Base-by-base conservation (phyloP, 2,113 vertebrate genomes). In the Ochotona curzoniae region DNA sequence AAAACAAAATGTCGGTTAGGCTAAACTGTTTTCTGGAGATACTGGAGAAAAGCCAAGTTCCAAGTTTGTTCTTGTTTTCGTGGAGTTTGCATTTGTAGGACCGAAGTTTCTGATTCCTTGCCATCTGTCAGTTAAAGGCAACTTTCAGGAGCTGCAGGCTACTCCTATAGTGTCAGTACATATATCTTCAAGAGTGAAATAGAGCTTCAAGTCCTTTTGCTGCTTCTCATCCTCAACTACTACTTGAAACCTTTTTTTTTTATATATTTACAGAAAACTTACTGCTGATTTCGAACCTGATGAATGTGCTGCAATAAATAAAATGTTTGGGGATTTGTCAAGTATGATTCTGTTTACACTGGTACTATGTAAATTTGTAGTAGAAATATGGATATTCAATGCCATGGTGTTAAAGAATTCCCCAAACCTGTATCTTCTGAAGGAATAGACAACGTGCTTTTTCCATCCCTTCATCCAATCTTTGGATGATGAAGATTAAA, bases 401-500 rank as follows among this genome's bases (percentile, higher is more conserved):
- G 35, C 90, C 20, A 75, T n/a, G 47, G 49, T 79, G 44, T 30
- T 75, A 9, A 54, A 82, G 32, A 75, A 63, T 88, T 15, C 15
- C 54, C 13, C 30, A 85, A 87, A 32, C 44, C 38, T 11, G 3
- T 64, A 17, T 79, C 69, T 93, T 81, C 49, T 93, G 14, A 78
- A 83, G 81, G 82, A 66, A 93, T 76, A 54, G 14, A 35, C 63
- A 7, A 13, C 18, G 5, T 74, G 30, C 25, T 32, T 61, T 35
- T 9, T 74, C 54, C 38, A 51, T 47, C 90, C 79, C 83, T 47
- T 81, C 67, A 11, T 64, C 60, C 4, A 83, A 61, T 1, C 6
- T 74, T 95, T 64, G 30, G 28, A 89, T 83, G 25, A 76, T 44
- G 83, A 75, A 88, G 28, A 83, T 71, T 57, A 71, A 92, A 70